These are phyloP conservation scores for Fulmarus glacialis DNA, from an alignment of 2,113 vertebrate species.

Conservation along the genomic window DNA sequence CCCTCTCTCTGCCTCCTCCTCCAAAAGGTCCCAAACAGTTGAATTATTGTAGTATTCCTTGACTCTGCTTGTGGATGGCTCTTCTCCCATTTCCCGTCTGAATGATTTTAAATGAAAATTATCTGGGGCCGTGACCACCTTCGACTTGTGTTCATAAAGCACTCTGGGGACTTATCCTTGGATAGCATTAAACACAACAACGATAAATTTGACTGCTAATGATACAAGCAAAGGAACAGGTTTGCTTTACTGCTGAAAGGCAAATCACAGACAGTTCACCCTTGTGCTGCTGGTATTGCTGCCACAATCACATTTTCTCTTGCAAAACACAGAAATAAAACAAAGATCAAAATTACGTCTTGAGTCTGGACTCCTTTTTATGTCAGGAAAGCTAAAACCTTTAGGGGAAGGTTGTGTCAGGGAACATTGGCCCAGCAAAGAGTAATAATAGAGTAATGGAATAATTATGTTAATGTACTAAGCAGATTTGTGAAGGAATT, in stretches of 20 bases:
- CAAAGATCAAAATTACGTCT: neutral
- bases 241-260: neutral
- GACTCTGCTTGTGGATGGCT: neutral
- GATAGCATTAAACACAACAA: neutral
- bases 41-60: neutral
- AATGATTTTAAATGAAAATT: neutral
- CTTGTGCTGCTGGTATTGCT: neutral
- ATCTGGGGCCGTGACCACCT: neutral
- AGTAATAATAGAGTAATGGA: neutral
- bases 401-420: neutral
- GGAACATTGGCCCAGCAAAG: neutral
- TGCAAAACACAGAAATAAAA: neutral
- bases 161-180: neutral
- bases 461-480: neutral
- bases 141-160: neutral
- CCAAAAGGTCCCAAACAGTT: neutral
- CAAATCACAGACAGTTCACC: neutral
- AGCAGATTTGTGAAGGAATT: conserved; percentile 35
- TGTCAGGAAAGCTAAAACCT: neutral
- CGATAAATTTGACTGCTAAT: neutral
- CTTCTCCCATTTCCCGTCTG: neutral
- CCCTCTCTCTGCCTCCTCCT: neutral
- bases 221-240: neutral
- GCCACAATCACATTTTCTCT: neutral
- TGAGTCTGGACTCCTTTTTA: neutral